These are phyloP conservation scores for Salarias fasciatus DNA, from an alignment of 2,797 vertebrate species.

Conservation along the genomic window DNA sequence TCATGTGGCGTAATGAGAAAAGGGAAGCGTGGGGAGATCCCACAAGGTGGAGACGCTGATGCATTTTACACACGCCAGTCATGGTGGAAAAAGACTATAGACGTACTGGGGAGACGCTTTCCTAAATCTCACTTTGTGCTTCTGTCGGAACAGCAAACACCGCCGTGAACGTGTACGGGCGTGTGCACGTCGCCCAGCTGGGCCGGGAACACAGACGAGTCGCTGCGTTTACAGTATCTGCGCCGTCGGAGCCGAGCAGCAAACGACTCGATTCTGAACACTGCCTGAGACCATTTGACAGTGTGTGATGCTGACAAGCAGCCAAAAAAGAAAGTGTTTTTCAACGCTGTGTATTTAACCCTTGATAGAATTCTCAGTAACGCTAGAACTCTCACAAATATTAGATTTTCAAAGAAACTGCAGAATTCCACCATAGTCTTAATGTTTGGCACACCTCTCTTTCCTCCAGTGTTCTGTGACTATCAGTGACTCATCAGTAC, in stretches of 20 bases:
- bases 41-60: slow-evolving; percentile 33
- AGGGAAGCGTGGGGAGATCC: slow-evolving; percentile 10
- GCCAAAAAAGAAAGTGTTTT: no score
- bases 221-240: slow-evolving; percentile 7
- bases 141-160: slow-evolving; percentile 16
- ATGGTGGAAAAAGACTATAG: slow-evolving; percentile 6
- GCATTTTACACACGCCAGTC: slow-evolving; percentile 28
- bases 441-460: no score
- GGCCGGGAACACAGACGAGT: slow-evolving; percentile 19
- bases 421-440: no score
- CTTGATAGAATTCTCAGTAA: no score
- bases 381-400: slow-evolving; percentile 23
- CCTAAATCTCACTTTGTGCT: slow-evolving; percentile 21
- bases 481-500: no score
- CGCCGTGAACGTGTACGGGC: slow-evolving; percentile 6
- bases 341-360: no score
- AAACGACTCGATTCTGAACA: no score
- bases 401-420: no score
- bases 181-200: slow-evolving; percentile 38
- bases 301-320: no score
- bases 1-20: slow-evolving; percentile 38
- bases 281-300: no score
- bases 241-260: slow-evolving; percentile 21
- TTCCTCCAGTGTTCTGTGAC: no score
- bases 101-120: slow-evolving; percentile 17